Evolutionary conservation across 2,113 vertebrate genomes (phyloP).

Genomic region (Cacatua alba): DNA sequence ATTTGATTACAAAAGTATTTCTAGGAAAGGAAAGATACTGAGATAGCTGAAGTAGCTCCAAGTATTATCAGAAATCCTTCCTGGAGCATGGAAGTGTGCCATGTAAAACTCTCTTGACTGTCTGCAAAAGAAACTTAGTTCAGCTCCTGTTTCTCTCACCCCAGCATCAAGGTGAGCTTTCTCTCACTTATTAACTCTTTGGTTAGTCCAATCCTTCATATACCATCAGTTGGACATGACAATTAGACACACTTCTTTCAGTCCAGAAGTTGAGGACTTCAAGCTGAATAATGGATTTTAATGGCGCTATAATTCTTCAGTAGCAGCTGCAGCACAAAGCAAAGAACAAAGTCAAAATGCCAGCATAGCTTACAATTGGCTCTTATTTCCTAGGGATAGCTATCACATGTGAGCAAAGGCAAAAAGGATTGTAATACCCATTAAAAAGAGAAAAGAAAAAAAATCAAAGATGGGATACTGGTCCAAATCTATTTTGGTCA

Average conservation of each 20-base stretch:
- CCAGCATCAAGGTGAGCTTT: not conserved
- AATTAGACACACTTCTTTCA: constrained; percentile 10
- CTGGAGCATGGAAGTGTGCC: not conserved
- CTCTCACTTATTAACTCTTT: not conserved
- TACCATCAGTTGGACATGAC: not conserved
- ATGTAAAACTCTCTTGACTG: not conserved
- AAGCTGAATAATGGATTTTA: not conserved
- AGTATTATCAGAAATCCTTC: not conserved
- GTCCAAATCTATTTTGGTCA: constrained; percentile 25
- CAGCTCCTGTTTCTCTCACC: not conserved
- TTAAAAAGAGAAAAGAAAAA: not conserved
- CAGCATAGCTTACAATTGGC: constrained; percentile 1
- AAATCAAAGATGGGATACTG: not conserved
- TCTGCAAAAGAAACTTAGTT: not conserved
- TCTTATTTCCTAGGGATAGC: constrained; percentile 26
- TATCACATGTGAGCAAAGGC: constrained; percentile 24
- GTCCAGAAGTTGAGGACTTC: constrained; percentile 19
- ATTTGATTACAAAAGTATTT: not conserved
- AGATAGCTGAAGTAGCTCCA: not conserved
- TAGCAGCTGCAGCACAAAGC: constrained; percentile 27
- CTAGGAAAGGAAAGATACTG: not conserved
- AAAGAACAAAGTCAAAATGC: constrained; percentile 37
- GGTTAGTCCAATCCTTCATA: not conserved
- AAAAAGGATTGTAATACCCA: not conserved
- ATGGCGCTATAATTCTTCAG: constrained; percentile 14